A percentile compares a stretch with the other conserved stretches of the same genome.
phyloP scores from a whole-genome alignment of 2,113 vertebrate genomes.

The Tachysurus fulvidraco region DNA sequence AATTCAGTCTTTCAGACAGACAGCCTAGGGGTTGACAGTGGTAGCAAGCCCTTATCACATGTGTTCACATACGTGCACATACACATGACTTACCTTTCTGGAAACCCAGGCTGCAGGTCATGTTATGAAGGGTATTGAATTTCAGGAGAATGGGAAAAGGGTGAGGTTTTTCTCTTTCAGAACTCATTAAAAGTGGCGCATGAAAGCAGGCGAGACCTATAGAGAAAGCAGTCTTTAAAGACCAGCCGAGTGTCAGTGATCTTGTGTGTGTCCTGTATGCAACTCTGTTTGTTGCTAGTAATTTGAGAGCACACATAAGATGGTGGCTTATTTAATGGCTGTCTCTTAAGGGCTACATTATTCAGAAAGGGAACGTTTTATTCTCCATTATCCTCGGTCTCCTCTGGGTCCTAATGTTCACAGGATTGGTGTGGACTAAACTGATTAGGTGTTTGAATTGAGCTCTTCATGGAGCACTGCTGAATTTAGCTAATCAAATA shows the following conservation, averaged over 20 bases:
- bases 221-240: background rate
- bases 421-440: background rate
- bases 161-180: conserved; percentile 20
- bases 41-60: background rate
- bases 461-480: background rate
- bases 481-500: background rate
- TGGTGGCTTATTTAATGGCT: conserved; percentile 58
- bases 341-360: conserved; percentile 65
- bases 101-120: conserved; percentile 24
- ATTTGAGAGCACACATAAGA: conserved; percentile 59
- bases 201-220: conserved; percentile 10
- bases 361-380: conserved; percentile 59
- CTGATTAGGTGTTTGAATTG: background rate
- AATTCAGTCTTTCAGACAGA: conserved; percentile 25
- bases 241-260: background rate
- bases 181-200: background rate
- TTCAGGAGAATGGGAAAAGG: conserved; percentile 26
- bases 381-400: conserved; percentile 53
- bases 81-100: conserved; percentile 12
- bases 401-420: conserved; percentile 39
- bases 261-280: background rate
- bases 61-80: background rate
- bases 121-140: conserved; percentile 28
- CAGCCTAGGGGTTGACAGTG: background rate
- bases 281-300: conserved; percentile 29